Evolutionary conservation across 1,140 invertebrate species (phyloP).

Genomic region (Megalopta genalis): DNA sequence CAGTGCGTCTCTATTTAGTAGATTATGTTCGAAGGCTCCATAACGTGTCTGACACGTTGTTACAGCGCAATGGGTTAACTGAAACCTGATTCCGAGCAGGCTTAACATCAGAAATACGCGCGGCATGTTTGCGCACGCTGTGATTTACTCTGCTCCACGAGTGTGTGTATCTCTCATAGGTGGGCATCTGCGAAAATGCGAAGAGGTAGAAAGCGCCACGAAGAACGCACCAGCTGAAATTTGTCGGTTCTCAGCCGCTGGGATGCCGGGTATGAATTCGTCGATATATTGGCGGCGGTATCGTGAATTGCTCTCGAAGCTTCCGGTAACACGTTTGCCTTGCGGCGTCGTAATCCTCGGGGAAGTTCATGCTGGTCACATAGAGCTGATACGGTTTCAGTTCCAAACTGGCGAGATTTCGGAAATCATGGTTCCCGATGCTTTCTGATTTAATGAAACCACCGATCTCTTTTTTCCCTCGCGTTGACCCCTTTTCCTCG

Average conservation of each 20-base stretch:
- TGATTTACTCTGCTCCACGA: conserved; percentile 70
- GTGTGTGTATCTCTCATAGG: not conserved
- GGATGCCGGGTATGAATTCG: conserved; percentile 56
- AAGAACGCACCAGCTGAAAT: conserved; percentile 58
- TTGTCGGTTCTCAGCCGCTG: conserved; percentile 67
- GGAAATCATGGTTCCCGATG: conserved; percentile 24
- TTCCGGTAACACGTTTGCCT: conserved; percentile 52
- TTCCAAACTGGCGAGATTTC: conserved; percentile 35
- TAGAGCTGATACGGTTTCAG: conserved; percentile 50
- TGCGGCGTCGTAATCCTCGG: conserved; percentile 48
- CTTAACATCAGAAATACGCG: conserved; percentile 73
- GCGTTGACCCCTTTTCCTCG: no score
- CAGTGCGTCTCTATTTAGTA: no score
- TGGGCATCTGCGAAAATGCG: conserved; percentile 14
- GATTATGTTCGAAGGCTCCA: no score
- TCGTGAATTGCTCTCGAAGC: conserved; percentile 53
- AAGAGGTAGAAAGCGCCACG: conserved; percentile 4
- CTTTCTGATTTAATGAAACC: conserved; percentile 16
- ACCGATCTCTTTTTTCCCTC: not conserved
- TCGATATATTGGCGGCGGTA: conserved; percentile 59
- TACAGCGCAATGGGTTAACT: conserved; percentile 16
- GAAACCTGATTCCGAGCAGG: conserved; percentile 50
- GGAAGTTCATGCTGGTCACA: conserved; percentile 61
- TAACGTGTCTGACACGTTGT: no score
- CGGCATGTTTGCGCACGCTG: conserved; percentile 70